These are phyloP conservation scores for Onychomys arenicola DNA, from an alignment of 2,797 vertebrate genomes.

Conservation along the genomic window DNA sequence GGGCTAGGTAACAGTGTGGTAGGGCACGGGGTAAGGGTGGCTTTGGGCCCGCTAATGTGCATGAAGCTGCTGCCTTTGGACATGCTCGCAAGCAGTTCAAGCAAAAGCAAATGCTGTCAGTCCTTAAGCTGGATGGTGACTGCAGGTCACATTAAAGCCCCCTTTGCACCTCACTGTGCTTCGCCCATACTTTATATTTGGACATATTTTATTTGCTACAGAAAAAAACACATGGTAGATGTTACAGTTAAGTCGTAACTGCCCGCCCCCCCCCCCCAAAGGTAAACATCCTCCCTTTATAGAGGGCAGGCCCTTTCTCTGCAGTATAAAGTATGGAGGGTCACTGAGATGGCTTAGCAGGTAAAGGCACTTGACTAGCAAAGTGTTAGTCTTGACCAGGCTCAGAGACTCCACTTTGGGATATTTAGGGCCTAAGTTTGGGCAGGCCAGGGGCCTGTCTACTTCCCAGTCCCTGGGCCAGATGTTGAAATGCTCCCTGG, in stretches of 20 bases:
- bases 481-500: neutral
- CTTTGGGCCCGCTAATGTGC: neutral
- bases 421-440: neutral
- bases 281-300: neutral
- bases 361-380: neutral
- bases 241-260: neutral
- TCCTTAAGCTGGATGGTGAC: neutral
- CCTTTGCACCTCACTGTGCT: constrained; percentile 1
- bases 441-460: neutral
- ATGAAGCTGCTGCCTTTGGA: neutral
- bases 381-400: neutral
- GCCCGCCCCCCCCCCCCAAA: neutral
- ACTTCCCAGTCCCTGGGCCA: neutral
- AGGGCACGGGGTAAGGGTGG: neutral
- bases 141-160: neutral
- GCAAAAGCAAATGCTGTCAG: neutral
- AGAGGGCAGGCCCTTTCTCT: neutral
- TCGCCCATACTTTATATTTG: constrained; percentile 22
- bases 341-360: neutral
- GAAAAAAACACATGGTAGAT: neutral
- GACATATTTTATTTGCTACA: neutral
- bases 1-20: neutral
- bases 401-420: neutral
- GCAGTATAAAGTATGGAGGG: neutral
- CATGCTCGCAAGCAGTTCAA: neutral